Evolutionary conservation across 2,113 vertebrate genomes (phyloP).

Genomic region (Ramphastos sulfuratus): DNA sequence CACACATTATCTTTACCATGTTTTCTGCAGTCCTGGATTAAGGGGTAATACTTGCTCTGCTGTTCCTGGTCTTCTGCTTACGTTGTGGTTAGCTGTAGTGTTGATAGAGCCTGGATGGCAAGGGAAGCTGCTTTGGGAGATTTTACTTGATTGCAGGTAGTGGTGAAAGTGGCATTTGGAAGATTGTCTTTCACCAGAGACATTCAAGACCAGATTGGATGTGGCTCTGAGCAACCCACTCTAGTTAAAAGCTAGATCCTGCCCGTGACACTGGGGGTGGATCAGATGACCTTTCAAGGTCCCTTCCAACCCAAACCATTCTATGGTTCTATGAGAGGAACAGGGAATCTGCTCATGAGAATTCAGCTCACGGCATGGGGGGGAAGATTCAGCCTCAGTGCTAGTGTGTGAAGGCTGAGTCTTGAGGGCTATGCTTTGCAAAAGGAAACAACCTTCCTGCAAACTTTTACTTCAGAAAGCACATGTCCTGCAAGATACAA

Average conservation of each 20-base stretch:
- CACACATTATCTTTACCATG: background rate
- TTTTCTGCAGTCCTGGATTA: background rate
- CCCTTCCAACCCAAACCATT: too few species aligned
- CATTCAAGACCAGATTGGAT: too few species aligned
- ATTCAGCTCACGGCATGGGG: background rate
- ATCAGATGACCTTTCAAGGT: too few species aligned
- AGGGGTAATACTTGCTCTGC: background rate
- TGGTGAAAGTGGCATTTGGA: background rate
- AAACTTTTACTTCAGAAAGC: background rate
- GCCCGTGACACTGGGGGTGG: too few species aligned
- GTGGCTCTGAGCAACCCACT: too few species aligned
- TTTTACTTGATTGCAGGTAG: background rate
- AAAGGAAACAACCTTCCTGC: background rate
- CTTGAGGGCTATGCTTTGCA: background rate
- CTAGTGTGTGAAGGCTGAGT: background rate
- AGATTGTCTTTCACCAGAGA: background rate
- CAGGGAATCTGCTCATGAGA: background rate
- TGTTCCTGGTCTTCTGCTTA: background rate
- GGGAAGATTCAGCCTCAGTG: background rate
- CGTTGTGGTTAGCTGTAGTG: background rate
- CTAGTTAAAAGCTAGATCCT: too few species aligned
- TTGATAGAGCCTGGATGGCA: background rate
- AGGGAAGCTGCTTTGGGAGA: background rate
- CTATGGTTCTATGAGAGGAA: background rate
- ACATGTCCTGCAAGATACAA: fast-evolving